phyloP scores from a whole-genome alignment of 2,888 invertebrate species.

The Chouioia cunea region DNA sequence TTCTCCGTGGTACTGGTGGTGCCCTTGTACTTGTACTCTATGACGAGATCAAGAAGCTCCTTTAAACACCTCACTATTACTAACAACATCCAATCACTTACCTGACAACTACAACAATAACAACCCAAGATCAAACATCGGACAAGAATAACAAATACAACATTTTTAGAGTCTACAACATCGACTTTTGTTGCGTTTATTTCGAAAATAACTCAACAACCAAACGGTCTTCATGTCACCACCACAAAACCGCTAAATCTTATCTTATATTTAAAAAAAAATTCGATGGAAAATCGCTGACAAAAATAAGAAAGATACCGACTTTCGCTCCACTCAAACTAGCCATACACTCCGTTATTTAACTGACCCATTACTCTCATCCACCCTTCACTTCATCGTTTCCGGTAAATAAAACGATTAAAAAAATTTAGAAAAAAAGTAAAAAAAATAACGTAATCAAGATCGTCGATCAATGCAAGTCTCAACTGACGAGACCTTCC shows the following conservation, averaged over 20 bases:
- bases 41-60: constrained; percentile 75
- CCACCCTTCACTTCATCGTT: constrained; percentile 17
- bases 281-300: constrained; percentile 30
- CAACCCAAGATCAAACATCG: constrained; percentile 44
- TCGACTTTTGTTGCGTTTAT: constrained; percentile 31
- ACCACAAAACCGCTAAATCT: constrained; percentile 30
- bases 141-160: constrained; percentile 37
- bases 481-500: constrained; percentile 27
- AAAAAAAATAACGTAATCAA: not conserved
- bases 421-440: constrained; percentile 3
- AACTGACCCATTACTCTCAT: constrained; percentile 38
- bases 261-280: constrained; percentile 16
- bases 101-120: constrained; percentile 54
- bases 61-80: constrained; percentile 62
- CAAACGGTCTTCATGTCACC: constrained; percentile 47
- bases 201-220: constrained; percentile 31
- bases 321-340: constrained; percentile 15
- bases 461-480: not conserved
- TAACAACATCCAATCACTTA: constrained; percentile 55
- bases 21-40: constrained; percentile 84
- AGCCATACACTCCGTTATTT: constrained; percentile 11
- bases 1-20: constrained; percentile 95
- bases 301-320: constrained; percentile 36
- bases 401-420: constrained; percentile 38
- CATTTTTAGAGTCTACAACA: constrained; percentile 52